Evolutionary conservation across 1,140 invertebrate species (phyloP).

Genomic region (Odontomachus brunneus): DNA sequence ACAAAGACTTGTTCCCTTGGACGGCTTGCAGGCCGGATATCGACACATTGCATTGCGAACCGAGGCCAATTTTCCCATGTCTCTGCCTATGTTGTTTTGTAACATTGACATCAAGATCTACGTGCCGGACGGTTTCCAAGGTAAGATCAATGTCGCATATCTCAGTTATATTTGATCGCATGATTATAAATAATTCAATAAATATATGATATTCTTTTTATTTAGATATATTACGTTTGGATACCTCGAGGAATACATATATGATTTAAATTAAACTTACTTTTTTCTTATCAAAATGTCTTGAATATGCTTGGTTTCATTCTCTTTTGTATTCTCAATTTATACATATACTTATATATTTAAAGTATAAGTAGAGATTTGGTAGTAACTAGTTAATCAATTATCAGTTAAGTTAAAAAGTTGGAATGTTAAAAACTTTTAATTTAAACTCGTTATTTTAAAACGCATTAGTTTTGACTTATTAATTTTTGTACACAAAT

Average conservation of each 20-base stretch:
- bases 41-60: conserved; percentile 98
- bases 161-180: too few relatives aligned
- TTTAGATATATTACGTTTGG: not conserved
- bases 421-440: too few relatives aligned
- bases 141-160: conserved; percentile 83
- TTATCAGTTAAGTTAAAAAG: too few relatives aligned
- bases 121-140: conserved; percentile 99
- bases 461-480: too few relatives aligned
- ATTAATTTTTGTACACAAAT: too few relatives aligned
- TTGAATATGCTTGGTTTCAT: too few relatives aligned
- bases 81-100: conserved; percentile 99
- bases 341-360: not conserved
- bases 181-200: conserved; percentile 2
- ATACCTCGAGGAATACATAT: too few relatives aligned
- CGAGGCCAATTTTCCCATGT: conserved; percentile 99
- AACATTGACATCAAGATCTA: conserved; percentile 99
- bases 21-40: conserved; percentile 99
- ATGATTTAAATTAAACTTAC: too few relatives aligned
- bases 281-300: too few relatives aligned
- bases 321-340: not conserved
- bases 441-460: too few relatives aligned
- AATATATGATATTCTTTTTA: not conserved
- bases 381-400: too few relatives aligned
- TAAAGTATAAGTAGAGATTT: too few relatives aligned
- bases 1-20: conserved; percentile 98